A percentile compares a stretch with the other conserved stretches of the same genome.
Evolutionary conservation across 2,888 invertebrate species (phyloP).

Genomic region (Oscheius sp.): DNA sequence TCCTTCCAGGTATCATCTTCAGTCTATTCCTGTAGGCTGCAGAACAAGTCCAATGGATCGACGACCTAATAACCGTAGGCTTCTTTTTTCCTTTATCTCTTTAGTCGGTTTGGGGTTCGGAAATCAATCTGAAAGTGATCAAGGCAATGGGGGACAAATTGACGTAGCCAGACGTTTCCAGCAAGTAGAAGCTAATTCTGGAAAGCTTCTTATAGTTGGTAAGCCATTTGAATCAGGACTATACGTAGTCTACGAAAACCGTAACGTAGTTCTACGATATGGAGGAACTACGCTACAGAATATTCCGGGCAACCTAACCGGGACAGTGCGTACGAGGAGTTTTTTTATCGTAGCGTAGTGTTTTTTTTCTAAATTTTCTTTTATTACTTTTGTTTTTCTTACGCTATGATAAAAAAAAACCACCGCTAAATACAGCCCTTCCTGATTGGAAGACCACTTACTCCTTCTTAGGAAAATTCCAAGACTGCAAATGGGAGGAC

Average conservation of each 20-base stretch:
- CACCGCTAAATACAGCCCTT: no score
- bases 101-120: neutral
- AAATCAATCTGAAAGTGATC: neutral
- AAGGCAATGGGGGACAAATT: neutral
- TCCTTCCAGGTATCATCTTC: conserved; percentile 4
- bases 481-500: conserved; percentile 12
- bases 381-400: no score
- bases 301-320: no score
- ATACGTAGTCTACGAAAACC: no score
- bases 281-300: no score
- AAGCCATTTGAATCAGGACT: no score
- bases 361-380: no score
- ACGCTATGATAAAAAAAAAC: no score
- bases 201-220: conserved; percentile 3
- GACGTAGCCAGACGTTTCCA: conserved; percentile 3
- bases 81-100: neutral
- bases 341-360: no score
- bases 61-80: conserved; percentile 11
- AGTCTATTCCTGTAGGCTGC: conserved; percentile 22
- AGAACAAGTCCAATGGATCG: conserved; percentile 29
- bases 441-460: no score
- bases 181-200: conserved; percentile 6
- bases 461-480: conserved; percentile 1
- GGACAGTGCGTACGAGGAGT: no score
- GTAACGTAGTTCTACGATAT: no score